Conservation (phyloP, 2,888 invertebrate genomes). For the Griposia aprilina region DNA sequence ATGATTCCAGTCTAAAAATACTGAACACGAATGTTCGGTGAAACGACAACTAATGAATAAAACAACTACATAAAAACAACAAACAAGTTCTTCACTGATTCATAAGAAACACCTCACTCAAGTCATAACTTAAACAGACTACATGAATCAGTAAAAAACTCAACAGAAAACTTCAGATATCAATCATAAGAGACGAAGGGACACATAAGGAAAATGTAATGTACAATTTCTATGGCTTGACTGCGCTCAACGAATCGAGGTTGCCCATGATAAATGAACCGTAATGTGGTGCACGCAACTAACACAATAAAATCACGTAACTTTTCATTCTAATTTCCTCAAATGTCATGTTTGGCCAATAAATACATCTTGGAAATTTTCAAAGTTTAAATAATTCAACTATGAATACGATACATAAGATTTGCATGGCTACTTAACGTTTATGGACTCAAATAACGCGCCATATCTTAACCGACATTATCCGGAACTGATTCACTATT, state of each 20-base stretch:
- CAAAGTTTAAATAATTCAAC: constrained; percentile 49
- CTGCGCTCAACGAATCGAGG: constrained; percentile 35
- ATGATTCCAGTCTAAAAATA: constrained; percentile 36
- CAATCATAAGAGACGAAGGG: constrained; percentile 54
- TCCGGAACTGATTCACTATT: constrained; percentile 64
- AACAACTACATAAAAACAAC: constrained; percentile 57
- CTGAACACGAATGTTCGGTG: constrained; percentile 38
- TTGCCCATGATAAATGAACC: constrained; percentile 55
- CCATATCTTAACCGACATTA: constrained; percentile 70
- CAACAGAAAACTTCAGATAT: constrained; percentile 51
- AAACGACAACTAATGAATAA: constrained; percentile 55
- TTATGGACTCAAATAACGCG: constrained; percentile 77
- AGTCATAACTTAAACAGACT: constrained; percentile 55
- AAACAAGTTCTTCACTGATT: constrained; percentile 56
- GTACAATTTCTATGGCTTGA: constrained; percentile 43
- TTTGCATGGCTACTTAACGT: constrained; percentile 76
- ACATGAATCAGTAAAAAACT: constrained; percentile 47
- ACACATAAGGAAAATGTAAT: constrained; percentile 56
- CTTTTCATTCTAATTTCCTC: constrained; percentile 60
- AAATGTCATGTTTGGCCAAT: constrained; percentile 62
- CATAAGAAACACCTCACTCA: constrained; percentile 55
- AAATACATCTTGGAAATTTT: constrained; percentile 51
- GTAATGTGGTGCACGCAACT: constrained; percentile 24
- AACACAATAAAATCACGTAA: constrained; percentile 61
- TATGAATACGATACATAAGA: constrained; percentile 54